These are phyloP conservation scores for Terebella lapidaria DNA, from an alignment of 2,888 invertebrate genomes.

Conservation along the genomic window DNA sequence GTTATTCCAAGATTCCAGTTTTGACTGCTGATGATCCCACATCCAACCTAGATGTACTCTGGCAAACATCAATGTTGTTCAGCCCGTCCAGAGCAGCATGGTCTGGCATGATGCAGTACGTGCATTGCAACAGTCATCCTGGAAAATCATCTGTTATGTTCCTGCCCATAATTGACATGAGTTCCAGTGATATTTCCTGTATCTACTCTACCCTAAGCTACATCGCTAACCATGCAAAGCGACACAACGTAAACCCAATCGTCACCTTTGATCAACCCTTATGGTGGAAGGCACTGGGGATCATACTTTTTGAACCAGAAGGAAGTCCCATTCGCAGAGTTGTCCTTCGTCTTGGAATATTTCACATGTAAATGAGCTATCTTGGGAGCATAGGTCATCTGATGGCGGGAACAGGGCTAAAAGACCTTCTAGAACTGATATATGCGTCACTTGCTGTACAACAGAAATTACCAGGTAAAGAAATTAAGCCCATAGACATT, in stretches of 20 bases:
- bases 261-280: slow-evolving; percentile 29
- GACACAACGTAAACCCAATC: background rate
- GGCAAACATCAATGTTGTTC: slow-evolving; percentile 3
- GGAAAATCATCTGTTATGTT: slow-evolving; percentile 16
- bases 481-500: no score
- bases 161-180: slow-evolving; percentile 24
- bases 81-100: slow-evolving; percentile 16
- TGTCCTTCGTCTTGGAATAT: slow-evolving; percentile 20
- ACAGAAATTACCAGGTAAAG: slow-evolving; percentile 25
- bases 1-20: background rate
- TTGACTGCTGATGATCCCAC: no score
- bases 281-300: slow-evolving; percentile 22
- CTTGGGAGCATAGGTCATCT: slow-evolving; percentile 28
- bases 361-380: slow-evolving; percentile 26
- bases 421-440: slow-evolving; percentile 22
- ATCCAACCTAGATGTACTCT: slow-evolving; percentile 1
- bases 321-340: slow-evolving; percentile 12
- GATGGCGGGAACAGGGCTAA: slow-evolving; percentile 25
- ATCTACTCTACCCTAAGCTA: background rate
- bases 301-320: slow-evolving; percentile 10
- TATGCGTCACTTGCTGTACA: slow-evolving; percentile 22
- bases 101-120: slow-evolving; percentile 26
- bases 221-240: background rate
- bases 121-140: slow-evolving; percentile 12
- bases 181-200: slow-evolving; percentile 13